Percentiles rank a stretch among this genome's conserved stretches.
Conservation (phyloP, 2,113 vertebrate genomes). For the Salvator merianae region DNA sequence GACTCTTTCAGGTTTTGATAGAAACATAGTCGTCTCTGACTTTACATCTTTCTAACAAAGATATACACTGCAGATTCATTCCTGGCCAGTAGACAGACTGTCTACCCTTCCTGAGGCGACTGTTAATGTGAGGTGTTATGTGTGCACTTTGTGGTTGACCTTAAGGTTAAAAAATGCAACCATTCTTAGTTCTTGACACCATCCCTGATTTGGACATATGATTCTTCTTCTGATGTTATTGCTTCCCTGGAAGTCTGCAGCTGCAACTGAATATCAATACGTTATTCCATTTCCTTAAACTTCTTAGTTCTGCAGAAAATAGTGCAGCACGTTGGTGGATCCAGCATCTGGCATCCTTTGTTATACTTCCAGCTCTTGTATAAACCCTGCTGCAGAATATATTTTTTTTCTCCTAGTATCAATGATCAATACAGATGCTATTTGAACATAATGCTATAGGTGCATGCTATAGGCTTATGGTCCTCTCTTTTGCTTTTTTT, state of each 20-base stretch:
- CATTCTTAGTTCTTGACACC: no score
- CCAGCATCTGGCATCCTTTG: background rate
- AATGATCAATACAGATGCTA: background rate
- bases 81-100: background rate
- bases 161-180: no score
- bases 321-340: background rate
- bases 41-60: background rate
- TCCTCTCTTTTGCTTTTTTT: background rate
- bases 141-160: background rate
- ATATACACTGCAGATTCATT: background rate
- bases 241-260: background rate
- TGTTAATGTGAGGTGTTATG: background rate
- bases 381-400: no score
- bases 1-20: background rate
- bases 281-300: background rate
- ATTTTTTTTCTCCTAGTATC: no score
- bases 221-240: background rate
- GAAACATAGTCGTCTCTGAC: background rate
- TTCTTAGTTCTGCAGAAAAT: background rate
- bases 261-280: background rate
- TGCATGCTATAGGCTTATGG: background rate
- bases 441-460: background rate
- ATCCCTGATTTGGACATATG: background rate
- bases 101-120: background rate
- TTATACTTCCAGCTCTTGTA: no score